Evolutionary conservation across 2,113 vertebrate species (phyloP), one percentile per base, ranked within the genome.

Genomic region (Equus quagga): DNA sequence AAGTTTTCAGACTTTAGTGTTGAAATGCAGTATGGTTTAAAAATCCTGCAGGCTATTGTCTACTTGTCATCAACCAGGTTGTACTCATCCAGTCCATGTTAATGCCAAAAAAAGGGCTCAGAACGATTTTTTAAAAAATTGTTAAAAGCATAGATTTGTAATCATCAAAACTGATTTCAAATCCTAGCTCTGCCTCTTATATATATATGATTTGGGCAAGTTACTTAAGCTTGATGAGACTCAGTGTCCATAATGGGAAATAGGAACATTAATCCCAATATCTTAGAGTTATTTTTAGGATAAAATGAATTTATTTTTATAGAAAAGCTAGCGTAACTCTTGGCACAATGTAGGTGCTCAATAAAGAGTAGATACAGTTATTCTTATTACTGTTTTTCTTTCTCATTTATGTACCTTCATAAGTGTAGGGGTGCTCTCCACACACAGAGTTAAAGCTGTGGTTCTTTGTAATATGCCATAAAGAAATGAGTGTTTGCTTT

Each of bases 1-100:
- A 12, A 6, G 3, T 19, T 79, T 75, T 73, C 72, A 92, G n/a
- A 95, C 17, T 51, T 80, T 15, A 62, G 36, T 4, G 3, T 14
- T 94, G 60, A 95, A 80, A 79, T 33, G 24, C 44, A 97, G 31
- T 54, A 18, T 41, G n/a, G 21, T 79, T 89, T 94, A 28, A 92
- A 92, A 73, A 60, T 79, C 51, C 28, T 58, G 18, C 79, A 93
- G 26, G 33, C 15, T 72, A 64, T 28, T 49, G 24, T 94, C 41
- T 79, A 28, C 31, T 46, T 97, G 28, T 83, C 79, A 83, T 81
- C 36, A 69, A 76, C 12, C 7, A 76, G 23, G 17, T 72, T 75
- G 56, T 54, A 58, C 44, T 92, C 44, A 92, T 60, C 58, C 80
- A 17, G 28, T 8, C 56, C 36, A n/a, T 83, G 44, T 83, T 89